phyloP scores from a whole-genome alignment of 2,113 vertebrate species.

The Mustela lutreola region DNA sequence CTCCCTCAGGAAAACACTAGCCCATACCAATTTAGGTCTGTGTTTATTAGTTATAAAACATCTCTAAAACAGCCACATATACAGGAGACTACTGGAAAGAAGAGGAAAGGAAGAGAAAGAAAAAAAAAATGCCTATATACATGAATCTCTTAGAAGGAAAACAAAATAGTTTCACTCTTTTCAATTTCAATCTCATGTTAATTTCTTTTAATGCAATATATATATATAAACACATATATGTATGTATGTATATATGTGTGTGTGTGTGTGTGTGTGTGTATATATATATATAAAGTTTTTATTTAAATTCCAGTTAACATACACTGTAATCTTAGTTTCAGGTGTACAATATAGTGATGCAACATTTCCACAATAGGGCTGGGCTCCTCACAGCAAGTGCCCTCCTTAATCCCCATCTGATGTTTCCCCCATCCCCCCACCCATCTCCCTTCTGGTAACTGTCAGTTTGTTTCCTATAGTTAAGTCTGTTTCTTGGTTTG shows the following conservation, averaged over 20 bases:
- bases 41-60: conserved; percentile 57
- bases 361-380: background rate
- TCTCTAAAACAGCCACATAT: background rate
- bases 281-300: background rate
- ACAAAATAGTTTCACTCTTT: conserved; percentile 3
- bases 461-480: background rate
- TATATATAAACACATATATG: background rate
- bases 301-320: background rate
- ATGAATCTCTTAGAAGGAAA: background rate
- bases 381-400: background rate
- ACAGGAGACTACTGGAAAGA: background rate
- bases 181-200: conserved; percentile 28
- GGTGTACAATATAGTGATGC: background rate
- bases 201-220: conserved; percentile 15
- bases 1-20: conserved; percentile 30
- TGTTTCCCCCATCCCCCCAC: background rate
- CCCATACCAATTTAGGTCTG: background rate
- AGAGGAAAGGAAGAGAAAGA: background rate
- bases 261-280: no score
- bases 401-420: background rate
- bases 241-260: background rate
- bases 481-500: background rate
- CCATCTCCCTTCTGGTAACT: background rate
- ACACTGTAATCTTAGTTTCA: background rate
- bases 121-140: background rate